Conservation (phyloP, 2,888 invertebrate species). For the Acronicta aceris region DNA sequence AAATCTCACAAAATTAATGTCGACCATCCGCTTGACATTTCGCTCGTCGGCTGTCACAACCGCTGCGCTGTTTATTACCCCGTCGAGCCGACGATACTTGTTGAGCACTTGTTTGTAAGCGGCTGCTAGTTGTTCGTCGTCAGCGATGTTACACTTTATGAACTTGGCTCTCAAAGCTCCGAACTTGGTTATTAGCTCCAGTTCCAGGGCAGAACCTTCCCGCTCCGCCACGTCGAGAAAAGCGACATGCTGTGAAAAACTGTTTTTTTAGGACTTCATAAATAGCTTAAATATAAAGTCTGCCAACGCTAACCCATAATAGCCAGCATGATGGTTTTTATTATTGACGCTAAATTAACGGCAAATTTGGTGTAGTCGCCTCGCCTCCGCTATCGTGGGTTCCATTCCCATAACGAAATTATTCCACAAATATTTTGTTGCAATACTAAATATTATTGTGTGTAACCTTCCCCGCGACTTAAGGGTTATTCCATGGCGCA, state of each 20-base stretch:
- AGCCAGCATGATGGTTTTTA: too few relatives aligned
- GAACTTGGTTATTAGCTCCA: constrained; percentile 74
- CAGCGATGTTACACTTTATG: constrained; percentile 81
- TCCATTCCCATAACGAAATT: too few relatives aligned
- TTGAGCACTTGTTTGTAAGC: constrained; percentile 78
- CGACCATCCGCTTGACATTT: constrained; percentile 71
- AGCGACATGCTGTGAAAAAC: constrained; percentile 77
- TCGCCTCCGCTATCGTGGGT: too few relatives aligned
- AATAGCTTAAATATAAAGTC: too few relatives aligned
- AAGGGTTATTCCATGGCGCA: too few relatives aligned
- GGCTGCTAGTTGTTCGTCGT: constrained; percentile 70
- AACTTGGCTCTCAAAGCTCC: constrained; percentile 83
- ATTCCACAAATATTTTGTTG: too few relatives aligned
- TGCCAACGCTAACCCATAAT: too few relatives aligned
- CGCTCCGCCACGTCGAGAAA: constrained; percentile 78
- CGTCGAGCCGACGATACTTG: constrained; percentile 79
- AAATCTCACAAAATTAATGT: constrained; percentile 83
- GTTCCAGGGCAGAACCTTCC: constrained; percentile 75
- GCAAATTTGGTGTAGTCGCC: too few relatives aligned
- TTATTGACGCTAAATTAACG: too few relatives aligned
- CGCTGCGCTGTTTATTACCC: constrained; percentile 80
- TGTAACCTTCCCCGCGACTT: too few relatives aligned
- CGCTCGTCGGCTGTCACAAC: constrained; percentile 68
- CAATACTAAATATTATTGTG: too few relatives aligned
- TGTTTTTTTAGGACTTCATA: background rate